These are phyloP conservation scores for Schizotus pectinicornis DNA, from an alignment of 2,888 invertebrate species.

Conservation along the genomic window DNA sequence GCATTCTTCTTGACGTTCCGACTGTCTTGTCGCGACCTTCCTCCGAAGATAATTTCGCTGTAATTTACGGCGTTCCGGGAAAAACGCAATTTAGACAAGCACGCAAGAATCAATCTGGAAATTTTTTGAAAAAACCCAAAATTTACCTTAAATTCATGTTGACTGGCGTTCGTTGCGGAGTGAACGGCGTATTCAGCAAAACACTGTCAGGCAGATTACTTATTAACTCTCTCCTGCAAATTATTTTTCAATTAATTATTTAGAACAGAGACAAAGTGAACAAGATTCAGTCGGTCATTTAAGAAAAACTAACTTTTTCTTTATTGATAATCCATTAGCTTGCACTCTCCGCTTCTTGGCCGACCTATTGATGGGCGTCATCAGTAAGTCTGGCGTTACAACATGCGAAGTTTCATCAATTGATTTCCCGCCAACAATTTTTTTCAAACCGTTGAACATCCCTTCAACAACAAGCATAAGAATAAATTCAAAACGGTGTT, in stretches of 20 bases:
- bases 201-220: constrained; percentile 66
- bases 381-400: constrained; percentile 52
- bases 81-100: too few relatives aligned
- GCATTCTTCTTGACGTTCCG: too few relatives aligned
- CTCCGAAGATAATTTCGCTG: too few relatives aligned
- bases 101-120: too few relatives aligned
- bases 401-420: constrained; percentile 58
- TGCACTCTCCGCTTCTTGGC: constrained; percentile 71
- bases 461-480: constrained; percentile 59
- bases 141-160: constrained; percentile 37
- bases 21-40: too few relatives aligned
- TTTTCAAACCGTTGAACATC: constrained; percentile 77
- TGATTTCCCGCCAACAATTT: constrained; percentile 73
- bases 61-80: too few relatives aligned
- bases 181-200: constrained; percentile 61
- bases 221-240: constrained; percentile 68
- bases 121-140: too few relatives aligned
- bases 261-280: neutral
- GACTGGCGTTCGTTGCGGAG: constrained; percentile 60
- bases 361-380: constrained; percentile 67
- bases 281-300: neutral
- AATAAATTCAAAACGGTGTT: constrained; percentile 14
- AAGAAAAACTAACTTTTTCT: constrained; percentile 66
- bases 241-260: too few relatives aligned
- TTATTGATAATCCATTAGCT: constrained; percentile 67